Conservation (phyloP, 2,888 invertebrate genomes). For the Petrolisthes cinctipes region DNA sequence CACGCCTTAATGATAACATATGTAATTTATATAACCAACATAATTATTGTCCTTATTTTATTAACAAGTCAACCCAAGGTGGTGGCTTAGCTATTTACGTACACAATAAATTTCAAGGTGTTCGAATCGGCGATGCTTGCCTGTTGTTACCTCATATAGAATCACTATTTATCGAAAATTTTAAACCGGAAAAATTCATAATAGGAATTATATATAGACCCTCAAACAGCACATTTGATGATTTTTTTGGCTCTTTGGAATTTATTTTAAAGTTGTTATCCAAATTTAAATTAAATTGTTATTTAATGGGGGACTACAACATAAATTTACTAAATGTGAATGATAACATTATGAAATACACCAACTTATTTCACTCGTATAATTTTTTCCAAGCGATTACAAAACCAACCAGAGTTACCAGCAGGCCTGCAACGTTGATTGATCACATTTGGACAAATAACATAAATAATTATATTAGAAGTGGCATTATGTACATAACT, state of each 20-base stretch:
- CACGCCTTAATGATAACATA: not conserved
- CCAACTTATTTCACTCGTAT: not conserved
- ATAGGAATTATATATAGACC: too few relatives aligned
- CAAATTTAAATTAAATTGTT: not conserved
- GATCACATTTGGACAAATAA: conserved; percentile 15
- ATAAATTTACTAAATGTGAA: not conserved
- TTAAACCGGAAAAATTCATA: not conserved
- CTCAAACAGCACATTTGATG: too few relatives aligned
- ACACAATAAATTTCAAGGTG: not conserved
- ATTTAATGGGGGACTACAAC: not conserved
- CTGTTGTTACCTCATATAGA: not conserved
- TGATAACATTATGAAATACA: not conserved
- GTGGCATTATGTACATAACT: not conserved
- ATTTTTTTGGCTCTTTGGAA: not conserved
- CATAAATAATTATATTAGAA: not conserved
- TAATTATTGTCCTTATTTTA: not conserved
- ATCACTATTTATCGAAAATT: not conserved
- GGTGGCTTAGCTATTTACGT: not conserved
- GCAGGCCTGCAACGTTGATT: not conserved
- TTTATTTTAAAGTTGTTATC: not conserved
- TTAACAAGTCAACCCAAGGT: not conserved
- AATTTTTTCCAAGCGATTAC: not conserved
- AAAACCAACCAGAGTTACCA: not conserved
- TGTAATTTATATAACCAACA: not conserved
- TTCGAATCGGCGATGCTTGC: not conserved